These are phyloP conservation scores for Cancer borealis DNA, from an alignment of 2,888 invertebrate species.

Conservation along the genomic window DNA sequence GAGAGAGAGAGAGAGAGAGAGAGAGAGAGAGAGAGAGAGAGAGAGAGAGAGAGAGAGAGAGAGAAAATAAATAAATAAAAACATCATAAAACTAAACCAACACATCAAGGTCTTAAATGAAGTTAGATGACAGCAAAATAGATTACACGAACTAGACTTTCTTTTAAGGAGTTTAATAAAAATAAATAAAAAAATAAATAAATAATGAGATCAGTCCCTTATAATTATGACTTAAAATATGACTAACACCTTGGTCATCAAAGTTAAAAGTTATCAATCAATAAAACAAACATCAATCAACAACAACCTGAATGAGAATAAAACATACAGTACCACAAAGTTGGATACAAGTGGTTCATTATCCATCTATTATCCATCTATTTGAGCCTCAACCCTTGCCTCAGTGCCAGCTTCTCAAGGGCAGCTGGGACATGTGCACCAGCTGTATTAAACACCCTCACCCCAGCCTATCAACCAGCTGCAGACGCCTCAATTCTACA, in stretches of 20 bases:
- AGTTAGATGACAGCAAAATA: too few relatives aligned
- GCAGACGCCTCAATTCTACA: neutral
- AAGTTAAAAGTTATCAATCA: too few relatives aligned
- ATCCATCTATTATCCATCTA: slow-evolving; percentile 17
- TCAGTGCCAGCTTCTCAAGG: neutral
- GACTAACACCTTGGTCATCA: too few relatives aligned
- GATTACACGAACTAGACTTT: too few relatives aligned
- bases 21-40: neutral
- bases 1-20: slow-evolving; percentile 49
- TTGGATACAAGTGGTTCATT: slow-evolving; percentile 2
- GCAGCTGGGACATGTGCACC: neutral
- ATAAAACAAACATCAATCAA: neutral
- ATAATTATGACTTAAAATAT: too few relatives aligned
- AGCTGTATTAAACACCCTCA: neutral
- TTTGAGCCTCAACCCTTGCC: neutral
- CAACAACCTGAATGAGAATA: neutral
- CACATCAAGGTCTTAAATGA: too few relatives aligned
- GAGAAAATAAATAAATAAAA: neutral
- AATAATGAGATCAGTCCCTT: too few relatives aligned
- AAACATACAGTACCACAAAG: neutral
- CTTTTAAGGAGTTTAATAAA: too few relatives aligned
- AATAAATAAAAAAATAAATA: too few relatives aligned
- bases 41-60: neutral
- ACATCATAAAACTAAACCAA: too few relatives aligned
- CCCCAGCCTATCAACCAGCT: neutral